These are phyloP conservation scores for Crenuchus spilurus DNA, from an alignment of 2,797 vertebrate species.

Conservation along the genomic window DNA sequence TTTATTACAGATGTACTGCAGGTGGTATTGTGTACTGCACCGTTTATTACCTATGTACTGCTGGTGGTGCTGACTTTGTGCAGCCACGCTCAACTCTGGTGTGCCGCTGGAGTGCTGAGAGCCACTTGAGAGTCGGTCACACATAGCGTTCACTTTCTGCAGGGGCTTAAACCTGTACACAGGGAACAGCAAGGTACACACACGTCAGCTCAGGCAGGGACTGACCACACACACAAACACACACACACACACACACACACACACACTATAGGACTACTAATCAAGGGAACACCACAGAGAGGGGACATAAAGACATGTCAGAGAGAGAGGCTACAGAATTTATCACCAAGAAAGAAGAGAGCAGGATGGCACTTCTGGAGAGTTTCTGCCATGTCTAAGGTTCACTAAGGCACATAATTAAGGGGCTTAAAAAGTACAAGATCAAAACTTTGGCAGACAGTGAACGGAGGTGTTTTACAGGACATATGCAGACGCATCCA, in stretches of 20 bases:
- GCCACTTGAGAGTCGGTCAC: constrained; percentile 82
- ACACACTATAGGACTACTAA: background rate
- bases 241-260: too few species aligned
- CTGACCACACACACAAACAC: background rate
- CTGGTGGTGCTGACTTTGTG: constrained; percentile 96
- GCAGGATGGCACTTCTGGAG: background rate
- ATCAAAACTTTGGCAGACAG: constrained; percentile 9
- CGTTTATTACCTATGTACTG: constrained; percentile 90
- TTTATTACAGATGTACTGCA: constrained; percentile 90
- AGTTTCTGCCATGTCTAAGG: background rate
- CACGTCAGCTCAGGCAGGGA: constrained; percentile 28
- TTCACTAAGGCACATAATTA: background rate
- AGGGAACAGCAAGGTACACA: constrained; percentile 24
- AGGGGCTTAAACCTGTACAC: constrained; percentile 88
- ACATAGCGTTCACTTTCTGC: constrained; percentile 90
- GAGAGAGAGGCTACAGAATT: background rate
- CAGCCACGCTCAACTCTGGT: constrained; percentile 88
- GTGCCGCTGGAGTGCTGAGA: constrained; percentile 82
- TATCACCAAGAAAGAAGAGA: background rate
- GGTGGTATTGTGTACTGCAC: background rate
- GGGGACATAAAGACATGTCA: background rate
- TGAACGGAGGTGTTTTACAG: background rate
- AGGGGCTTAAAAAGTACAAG: background rate
- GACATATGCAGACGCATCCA: background rate
- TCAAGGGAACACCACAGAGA: background rate